These are phyloP conservation scores for Heliconius sara DNA, from an alignment of 2,888 invertebrate genomes.

Conservation along the genomic window DNA sequence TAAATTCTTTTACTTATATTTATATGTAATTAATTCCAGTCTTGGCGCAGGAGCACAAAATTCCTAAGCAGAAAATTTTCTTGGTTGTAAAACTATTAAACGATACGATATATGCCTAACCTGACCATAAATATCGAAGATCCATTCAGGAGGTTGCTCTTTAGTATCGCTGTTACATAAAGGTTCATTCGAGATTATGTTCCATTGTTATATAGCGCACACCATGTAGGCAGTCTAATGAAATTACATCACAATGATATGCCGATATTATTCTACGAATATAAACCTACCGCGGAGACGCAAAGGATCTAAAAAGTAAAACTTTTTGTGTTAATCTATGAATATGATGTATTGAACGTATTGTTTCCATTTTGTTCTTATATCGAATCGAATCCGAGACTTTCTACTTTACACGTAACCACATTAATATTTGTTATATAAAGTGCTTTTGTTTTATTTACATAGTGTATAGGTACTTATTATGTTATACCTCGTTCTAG, in stretches of 20 bases:
- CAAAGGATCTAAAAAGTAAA: slow-evolving; percentile 22
- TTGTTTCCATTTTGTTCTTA: slow-evolving; percentile 20
- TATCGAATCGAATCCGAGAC: not conserved
- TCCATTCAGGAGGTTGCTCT: not conserved
- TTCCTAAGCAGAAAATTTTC: too few relatives aligned
- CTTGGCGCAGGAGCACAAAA: too few relatives aligned
- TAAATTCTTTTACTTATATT: too few relatives aligned
- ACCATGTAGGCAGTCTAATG: slow-evolving; percentile 39
- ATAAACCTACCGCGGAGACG: slow-evolving; percentile 43
- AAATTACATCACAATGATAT: slow-evolving; percentile 45
- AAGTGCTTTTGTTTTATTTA: not conserved
- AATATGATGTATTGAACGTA: slow-evolving; percentile 1
- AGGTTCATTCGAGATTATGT: slow-evolving; percentile 45
- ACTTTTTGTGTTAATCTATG: slow-evolving; percentile 6
- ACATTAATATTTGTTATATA: slow-evolving; percentile 16
- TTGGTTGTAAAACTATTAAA: not conserved
- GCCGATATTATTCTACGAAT: slow-evolving; percentile 9
- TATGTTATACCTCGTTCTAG: not conserved
- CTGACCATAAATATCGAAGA: not conserved
- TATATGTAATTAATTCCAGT: too few relatives aligned
- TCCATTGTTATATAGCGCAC: slow-evolving; percentile 47
- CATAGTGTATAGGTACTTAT: not conserved
- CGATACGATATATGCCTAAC: not conserved
- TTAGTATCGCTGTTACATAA: slow-evolving; percentile 43
- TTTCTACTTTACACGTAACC: slow-evolving; percentile 18